Base-by-base conservation (phyloP, 2,888 invertebrate species). In the Standfussiana lucernea region DNA sequence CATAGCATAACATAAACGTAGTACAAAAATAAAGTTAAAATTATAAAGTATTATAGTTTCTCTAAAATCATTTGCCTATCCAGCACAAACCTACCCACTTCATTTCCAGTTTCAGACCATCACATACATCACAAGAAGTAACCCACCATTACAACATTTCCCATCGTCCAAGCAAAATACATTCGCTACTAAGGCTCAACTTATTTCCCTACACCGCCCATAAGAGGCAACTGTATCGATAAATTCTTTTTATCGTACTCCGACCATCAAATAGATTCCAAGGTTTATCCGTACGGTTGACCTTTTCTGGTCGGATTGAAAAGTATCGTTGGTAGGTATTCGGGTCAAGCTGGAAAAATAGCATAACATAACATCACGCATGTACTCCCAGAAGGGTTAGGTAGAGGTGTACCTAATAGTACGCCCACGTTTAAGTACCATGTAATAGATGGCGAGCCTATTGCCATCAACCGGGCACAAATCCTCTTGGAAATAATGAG, bases 261-360 rank as follows among this genome's bases (percentile, higher is more conserved):
- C 42, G 15, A 67, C 78, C 77, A 80, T 80, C 83, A 66, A 62
- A 83, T 67, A 56, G 78, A 83, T 83, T 83, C 53, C 70, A 64
- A 47, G 83, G 83, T 83, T 77, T 71, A 83, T 71, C 40, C 56
- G 69, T 70, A 68, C 35, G 78, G 70, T 40, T 83, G 83, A 80
- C 83, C 80, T 83, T 83, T 67, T 67, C 28, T 13, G 8, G 8
- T 32, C 21, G 66, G 80, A 83, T 80, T 62, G 77, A 80, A 80
- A 80, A 82, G 82, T 69, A 69, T 45, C 45, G 65, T 62, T 32
- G 15, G 35, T 47, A 59, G 42, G 37, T 78, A 53, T 47, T 40
- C 11, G 56, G 74, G 66, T 80, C 53, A 47, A 79, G 24, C 42
- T 64, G 18, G 28, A 6, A 37, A 37, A 37, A 37, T n/a, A n/a